Conservation (phyloP, 2,113 vertebrate genomes). For the Anhinga anhinga region DNA sequence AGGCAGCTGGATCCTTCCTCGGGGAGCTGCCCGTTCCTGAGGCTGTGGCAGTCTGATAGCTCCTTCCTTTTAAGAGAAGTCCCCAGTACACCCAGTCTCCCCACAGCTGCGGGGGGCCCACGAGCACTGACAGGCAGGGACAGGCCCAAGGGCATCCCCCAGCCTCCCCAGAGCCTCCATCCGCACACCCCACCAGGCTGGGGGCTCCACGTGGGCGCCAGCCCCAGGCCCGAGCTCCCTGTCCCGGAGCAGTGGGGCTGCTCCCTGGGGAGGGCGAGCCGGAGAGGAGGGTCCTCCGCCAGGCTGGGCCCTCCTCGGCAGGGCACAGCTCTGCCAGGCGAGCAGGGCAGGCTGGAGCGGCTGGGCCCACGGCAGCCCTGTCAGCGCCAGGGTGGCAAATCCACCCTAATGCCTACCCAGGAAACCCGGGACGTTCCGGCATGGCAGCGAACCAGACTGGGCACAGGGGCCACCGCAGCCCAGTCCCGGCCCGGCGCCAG, state of each 20-base stretch:
- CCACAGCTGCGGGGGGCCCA: too few relatives aligned
- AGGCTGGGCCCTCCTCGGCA: neutral
- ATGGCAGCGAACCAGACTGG: neutral
- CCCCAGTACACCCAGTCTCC: neutral
- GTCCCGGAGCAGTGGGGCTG: neutral
- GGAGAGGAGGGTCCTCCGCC: fast-evolving
- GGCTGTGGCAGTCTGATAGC: fast-evolving
- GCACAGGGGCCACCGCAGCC: neutral
- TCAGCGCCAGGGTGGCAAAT: neutral
- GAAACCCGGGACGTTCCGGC: neutral
- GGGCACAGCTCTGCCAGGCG: neutral
- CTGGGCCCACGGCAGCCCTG: fast-evolving
- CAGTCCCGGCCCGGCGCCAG: neutral
- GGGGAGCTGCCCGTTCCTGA: neutral
- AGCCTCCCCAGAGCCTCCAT: too few relatives aligned
- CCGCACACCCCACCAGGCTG: neutral
- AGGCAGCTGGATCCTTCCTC: neutral
- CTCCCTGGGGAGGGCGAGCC: neutral
- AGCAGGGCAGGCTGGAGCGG: neutral
- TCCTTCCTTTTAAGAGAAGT: neutral
- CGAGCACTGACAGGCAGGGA: neutral
- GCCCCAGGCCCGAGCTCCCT: neutral
- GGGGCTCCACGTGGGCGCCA: fast-evolving
- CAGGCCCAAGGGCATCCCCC: fast-evolving
- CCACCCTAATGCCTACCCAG: fast-evolving